Evolutionary conservation across 2,113 vertebrate species (phyloP).

Genomic region (Progne subis): DNA sequence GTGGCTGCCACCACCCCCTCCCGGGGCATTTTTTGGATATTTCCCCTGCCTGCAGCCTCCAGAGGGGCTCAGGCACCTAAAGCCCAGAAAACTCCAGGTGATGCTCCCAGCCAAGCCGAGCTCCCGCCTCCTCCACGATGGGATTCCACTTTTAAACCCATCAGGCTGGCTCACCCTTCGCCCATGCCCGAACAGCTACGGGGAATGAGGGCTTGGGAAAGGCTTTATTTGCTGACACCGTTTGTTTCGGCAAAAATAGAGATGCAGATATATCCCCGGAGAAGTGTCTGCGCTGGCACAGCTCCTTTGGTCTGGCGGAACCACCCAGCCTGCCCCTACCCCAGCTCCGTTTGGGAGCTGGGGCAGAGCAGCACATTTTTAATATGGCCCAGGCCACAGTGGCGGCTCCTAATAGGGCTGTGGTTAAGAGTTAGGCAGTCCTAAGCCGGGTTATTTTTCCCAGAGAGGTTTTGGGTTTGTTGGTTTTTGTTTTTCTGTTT

Average conservation of each 20-base stretch:
- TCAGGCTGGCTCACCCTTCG: not conserved
- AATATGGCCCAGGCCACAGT: constrained; percentile 36
- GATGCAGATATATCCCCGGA: constrained; percentile 47
- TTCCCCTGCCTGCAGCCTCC: not conserved
- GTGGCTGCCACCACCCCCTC: not conserved
- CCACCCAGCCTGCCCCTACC: constrained; percentile 26
- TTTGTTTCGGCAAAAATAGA: constrained; percentile 47
- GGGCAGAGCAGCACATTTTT: constrained; percentile 28
- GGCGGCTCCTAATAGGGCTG: constrained; percentile 58
- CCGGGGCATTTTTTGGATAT: not conserved
- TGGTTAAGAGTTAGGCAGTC: constrained; percentile 31
- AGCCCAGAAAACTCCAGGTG: not conserved
- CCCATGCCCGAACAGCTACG: not conserved
- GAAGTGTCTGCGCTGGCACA: constrained; percentile 19
- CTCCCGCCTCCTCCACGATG: not conserved
- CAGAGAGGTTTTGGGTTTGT: not conserved
- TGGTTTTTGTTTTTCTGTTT: no score
- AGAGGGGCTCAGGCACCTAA: not conserved
- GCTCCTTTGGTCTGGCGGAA: constrained; percentile 47
- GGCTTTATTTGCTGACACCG: constrained; percentile 55
- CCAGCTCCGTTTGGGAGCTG: not conserved
- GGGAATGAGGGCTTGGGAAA: constrained; percentile 45
- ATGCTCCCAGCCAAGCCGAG: not conserved
- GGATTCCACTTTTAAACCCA: not conserved
- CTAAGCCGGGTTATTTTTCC: constrained; percentile 7